phyloP scores from a whole-genome alignment of 2,113 vertebrate genomes.

The Mustela lutreola region DNA sequence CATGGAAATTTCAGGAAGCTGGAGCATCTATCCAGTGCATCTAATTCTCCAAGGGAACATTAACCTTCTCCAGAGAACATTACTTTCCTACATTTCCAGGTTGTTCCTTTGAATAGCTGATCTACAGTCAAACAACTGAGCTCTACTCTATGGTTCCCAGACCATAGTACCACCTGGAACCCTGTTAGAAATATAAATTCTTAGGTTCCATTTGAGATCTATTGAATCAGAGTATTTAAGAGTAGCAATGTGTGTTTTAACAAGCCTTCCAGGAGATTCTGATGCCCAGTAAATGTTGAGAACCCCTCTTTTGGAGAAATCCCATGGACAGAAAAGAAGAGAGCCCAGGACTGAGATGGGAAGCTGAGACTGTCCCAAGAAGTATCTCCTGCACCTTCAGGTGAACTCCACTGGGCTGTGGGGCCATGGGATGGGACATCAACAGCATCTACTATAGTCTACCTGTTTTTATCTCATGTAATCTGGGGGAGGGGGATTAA shows the following conservation, averaged over 20 bases:
- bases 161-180: neutral
- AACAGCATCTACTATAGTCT: neutral
- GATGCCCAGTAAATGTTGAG: neutral
- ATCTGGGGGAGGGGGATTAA: neutral
- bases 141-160: too few species aligned
- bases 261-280: neutral
- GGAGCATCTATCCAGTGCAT: neutral
- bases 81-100: neutral
- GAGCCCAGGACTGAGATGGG: neutral
- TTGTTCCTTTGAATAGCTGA: neutral
- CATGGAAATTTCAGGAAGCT: neutral
- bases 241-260: neutral
- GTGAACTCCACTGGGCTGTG: neutral
- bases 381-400: neutral
- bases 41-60: neutral
- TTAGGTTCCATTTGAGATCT: neutral
- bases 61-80: neutral
- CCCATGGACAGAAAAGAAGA: neutral
- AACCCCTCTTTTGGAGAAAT: neutral
- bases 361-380: neutral
- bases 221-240: neutral
- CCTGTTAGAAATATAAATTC: neutral
- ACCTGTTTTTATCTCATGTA: neutral
- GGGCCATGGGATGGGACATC: neutral
- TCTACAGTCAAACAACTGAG: neutral